Percentiles rank a stretch among this genome's conserved stretches.
These are phyloP conservation scores for Vireo griseus DNA, from an alignment of 2,797 vertebrate species.

Conservation along the genomic window DNA sequence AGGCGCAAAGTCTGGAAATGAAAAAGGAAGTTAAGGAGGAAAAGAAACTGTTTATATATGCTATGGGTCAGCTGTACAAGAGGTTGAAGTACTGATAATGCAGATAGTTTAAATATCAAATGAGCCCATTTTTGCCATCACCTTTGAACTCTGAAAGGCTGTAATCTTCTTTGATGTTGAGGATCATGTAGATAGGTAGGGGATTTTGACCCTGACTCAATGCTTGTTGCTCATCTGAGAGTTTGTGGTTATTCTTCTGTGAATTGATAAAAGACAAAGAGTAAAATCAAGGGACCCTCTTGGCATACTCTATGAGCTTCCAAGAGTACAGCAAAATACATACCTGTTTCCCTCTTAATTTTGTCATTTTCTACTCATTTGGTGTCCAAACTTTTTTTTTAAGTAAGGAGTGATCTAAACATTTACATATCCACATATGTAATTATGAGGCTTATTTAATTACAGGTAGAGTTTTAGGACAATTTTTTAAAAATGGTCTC, in stretches of 20 bases:
- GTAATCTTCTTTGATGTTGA: slow-evolving; percentile 75
- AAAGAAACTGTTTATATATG: background rate
- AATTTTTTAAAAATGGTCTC: accelerated
- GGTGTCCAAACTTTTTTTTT: background rate
- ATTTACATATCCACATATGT: background rate
- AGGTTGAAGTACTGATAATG: background rate
- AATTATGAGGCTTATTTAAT: background rate
- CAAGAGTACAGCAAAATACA: background rate
- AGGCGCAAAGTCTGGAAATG: background rate
- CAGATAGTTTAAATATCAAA: background rate
- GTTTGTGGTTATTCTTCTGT: slow-evolving; percentile 66
- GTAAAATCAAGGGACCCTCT: background rate
- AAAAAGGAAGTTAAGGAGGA: background rate
- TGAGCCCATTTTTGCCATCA: background rate
- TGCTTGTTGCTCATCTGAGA: slow-evolving; percentile 73
- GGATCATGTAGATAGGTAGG: slow-evolving; percentile 76
- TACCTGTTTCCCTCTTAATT: background rate
- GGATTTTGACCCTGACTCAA: slow-evolving; percentile 75
- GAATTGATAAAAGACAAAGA: slow-evolving; percentile 11
- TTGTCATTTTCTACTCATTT: background rate
- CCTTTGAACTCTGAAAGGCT: slow-evolving; percentile 68
- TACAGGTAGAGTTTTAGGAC: background rate
- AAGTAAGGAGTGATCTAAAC: background rate
- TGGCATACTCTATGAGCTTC: background rate
- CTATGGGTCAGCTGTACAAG: background rate